Percentiles rank a stretch among this genome's conserved stretches.
phyloP scores from a whole-genome alignment of 1,140 invertebrate species.

The Bombus confusus region DNA sequence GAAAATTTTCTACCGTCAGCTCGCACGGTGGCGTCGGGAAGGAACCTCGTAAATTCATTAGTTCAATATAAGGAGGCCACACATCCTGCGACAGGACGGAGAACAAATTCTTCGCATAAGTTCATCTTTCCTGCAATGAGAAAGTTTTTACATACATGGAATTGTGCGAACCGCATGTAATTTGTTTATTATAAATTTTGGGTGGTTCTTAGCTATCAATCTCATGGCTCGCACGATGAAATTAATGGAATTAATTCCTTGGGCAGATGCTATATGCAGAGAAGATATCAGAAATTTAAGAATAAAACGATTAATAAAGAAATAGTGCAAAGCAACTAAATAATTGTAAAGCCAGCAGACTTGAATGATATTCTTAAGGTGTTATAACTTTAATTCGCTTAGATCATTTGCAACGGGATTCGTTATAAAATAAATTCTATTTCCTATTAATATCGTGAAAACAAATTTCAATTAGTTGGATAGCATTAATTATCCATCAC shows the following conservation, averaged over 20 bases:
- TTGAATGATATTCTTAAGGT: background rate
- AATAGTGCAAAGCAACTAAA: no score
- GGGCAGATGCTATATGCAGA: no score
- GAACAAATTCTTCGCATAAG: constrained; percentile 42
- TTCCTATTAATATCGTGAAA: no score
- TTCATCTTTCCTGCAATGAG: constrained; percentile 7
- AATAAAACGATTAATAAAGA: no score
- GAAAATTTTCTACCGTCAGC: constrained; percentile 4
- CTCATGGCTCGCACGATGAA: no score
- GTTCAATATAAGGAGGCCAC: background rate
- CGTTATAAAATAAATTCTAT: background rate
- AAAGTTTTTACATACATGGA: constrained; percentile 19
- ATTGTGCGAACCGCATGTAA: background rate
- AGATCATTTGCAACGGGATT: no score
- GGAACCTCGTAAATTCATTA: constrained; percentile 37
- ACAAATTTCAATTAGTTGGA: no score
- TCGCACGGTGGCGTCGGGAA: background rate
- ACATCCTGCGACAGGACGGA: background rate
- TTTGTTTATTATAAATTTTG: background rate
- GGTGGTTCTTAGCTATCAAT: background rate
- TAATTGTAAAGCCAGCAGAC: no score
- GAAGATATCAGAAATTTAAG: no score
- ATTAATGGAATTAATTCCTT: no score
- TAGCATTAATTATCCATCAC: no score
- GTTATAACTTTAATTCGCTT: background rate